phyloP scores from a whole-genome alignment of 2,113 vertebrate genomes.

The Grantiella picta region DNA sequence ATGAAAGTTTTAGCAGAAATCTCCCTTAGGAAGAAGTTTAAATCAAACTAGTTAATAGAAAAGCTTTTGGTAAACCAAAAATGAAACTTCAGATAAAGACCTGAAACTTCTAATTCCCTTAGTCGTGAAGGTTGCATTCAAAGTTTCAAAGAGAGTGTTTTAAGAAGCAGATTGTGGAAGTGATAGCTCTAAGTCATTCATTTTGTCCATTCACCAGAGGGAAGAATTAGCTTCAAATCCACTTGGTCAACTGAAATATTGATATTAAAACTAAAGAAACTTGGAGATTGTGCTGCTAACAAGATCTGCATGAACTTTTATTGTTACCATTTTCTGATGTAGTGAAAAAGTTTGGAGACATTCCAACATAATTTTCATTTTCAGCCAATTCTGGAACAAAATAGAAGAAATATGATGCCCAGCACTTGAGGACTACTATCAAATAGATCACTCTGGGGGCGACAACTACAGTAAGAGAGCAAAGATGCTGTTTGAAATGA shows the following conservation, averaged over 20 bases:
- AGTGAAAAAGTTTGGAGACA: not conserved
- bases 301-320: not conserved
- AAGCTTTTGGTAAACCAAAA: not conserved
- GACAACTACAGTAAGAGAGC: not conserved
- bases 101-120: not conserved
- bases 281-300: not conserved
- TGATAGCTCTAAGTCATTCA: not conserved
- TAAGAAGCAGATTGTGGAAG: not conserved
- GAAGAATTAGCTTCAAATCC: not conserved
- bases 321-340: not conserved
- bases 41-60: not conserved
- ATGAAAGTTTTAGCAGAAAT: not conserved
- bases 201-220: not conserved
- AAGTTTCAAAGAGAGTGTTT: not conserved
- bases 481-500: not conserved
- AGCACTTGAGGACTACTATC: not conserved
- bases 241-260: not conserved
- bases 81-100: not conserved
- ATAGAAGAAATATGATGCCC: not conserved
- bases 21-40: not conserved
- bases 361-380: not conserved
- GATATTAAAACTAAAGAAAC: not conserved
- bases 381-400: not conserved
- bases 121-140: not conserved
- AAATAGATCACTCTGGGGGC: not conserved